Evolutionary conservation across 2,888 invertebrate genomes (phyloP).

Genomic region (Drosophila bunnanda): DNA sequence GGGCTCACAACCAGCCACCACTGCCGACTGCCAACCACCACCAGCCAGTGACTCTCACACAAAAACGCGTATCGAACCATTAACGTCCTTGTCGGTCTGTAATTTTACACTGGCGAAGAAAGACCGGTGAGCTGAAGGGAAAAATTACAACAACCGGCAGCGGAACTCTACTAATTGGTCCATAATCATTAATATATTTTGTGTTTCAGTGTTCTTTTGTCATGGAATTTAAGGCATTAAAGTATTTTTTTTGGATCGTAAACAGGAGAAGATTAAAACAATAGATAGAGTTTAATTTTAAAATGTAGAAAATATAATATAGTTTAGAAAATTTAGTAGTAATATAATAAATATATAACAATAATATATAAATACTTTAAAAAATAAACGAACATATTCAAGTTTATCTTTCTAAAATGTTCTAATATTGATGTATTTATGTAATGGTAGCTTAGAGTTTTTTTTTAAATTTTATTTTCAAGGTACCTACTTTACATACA

Average conservation of each 20-base stretch:
- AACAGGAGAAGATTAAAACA: neutral
- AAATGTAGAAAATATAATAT: neutral
- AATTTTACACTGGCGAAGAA: constrained; percentile 35
- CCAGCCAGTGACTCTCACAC: constrained; percentile 10
- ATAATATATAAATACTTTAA: neutral
- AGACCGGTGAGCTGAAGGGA: constrained; percentile 11
- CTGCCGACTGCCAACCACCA: constrained; percentile 51
- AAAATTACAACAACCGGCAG: neutral
- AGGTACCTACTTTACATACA: too few relatives aligned
- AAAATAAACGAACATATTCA: too few relatives aligned
- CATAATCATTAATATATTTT: constrained; percentile 3
- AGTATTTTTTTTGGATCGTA: neutral
- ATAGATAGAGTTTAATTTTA: neutral
- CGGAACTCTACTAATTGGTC: constrained; percentile 14
- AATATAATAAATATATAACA: neutral
- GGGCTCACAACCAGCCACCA: constrained; percentile 57
- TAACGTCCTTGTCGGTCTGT: constrained; percentile 36
- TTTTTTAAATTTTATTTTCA: too few relatives aligned
- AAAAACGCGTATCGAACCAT: constrained; percentile 22
- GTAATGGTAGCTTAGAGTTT: too few relatives aligned
- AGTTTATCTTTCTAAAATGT: too few relatives aligned
- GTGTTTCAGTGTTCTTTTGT: neutral
- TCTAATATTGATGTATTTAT: neutral
- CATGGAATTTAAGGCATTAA: neutral
- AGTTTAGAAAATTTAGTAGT: neutral